Percentiles rank a stretch among this genome's conserved stretches.
These are phyloP conservation scores for Paracanthobrama guichenoti DNA, from an alignment of 2,113 vertebrate genomes.

Conservation along the genomic window DNA sequence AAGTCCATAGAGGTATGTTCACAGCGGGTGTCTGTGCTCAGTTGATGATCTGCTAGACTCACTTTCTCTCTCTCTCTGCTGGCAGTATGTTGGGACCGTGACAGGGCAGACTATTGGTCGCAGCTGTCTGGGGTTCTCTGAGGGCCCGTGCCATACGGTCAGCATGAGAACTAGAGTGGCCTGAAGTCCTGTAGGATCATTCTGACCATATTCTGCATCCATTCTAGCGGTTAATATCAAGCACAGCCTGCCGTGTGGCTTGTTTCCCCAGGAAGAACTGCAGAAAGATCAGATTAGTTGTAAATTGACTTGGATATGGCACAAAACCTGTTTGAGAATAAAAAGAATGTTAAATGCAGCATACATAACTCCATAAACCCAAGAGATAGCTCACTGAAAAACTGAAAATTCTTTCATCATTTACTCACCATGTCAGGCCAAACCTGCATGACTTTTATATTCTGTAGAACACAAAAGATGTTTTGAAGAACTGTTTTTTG, in stretches of 20 bases:
- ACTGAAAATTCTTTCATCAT: neutral
- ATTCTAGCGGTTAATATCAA: neutral
- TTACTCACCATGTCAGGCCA: neutral
- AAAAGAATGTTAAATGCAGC: slow-evolving; percentile 3
- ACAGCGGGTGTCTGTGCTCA: slow-evolving; percentile 60
- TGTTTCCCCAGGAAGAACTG: neutral
- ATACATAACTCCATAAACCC: slow-evolving; percentile 5
- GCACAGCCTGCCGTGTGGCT: neutral
- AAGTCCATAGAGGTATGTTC: slow-evolving; percentile 23
- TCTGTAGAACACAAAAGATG: neutral
- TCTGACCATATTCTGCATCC: slow-evolving; percentile 23
- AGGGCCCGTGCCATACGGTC: slow-evolving; percentile 42
- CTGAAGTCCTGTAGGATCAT: slow-evolving; percentile 21
- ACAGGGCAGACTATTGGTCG: slow-evolving; percentile 56
- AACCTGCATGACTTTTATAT: neutral
- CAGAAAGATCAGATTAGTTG: slow-evolving; percentile 12
- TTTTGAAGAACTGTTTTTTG: too few relatives aligned
- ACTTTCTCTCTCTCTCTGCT: slow-evolving; percentile 10
- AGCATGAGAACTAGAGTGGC: slow-evolving; percentile 11
- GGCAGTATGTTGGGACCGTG: slow-evolving; percentile 17
- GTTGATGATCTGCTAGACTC: slow-evolving; percentile 47
- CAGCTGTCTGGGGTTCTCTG: slow-evolving; percentile 49
- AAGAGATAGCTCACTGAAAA: neutral
- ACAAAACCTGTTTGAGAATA: slow-evolving; percentile 25
- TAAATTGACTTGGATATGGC: slow-evolving; percentile 26